phyloP scores from a whole-genome alignment of 2,888 invertebrate genomes.

The Philhelius pedissequus region DNA sequence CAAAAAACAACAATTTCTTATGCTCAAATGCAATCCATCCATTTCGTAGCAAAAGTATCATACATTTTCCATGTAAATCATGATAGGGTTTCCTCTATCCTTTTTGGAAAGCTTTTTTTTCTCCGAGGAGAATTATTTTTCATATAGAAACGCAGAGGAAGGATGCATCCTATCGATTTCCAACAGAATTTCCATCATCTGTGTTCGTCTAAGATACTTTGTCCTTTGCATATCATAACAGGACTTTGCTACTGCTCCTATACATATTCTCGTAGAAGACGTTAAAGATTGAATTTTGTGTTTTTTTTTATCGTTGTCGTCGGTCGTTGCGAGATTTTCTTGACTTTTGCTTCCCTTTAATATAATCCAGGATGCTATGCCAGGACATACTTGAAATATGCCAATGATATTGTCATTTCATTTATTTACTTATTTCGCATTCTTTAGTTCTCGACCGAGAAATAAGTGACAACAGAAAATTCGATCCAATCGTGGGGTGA shows the following conservation, averaged over 20 bases:
- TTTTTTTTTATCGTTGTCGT: not conserved
- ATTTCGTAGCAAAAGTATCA: conserved; percentile 60
- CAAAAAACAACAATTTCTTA: not conserved
- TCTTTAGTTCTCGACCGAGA: conserved; percentile 61
- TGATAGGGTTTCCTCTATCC: conserved; percentile 40
- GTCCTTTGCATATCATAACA: conserved; percentile 57
- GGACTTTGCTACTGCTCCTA: conserved; percentile 5
- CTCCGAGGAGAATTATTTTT: conserved; percentile 1
- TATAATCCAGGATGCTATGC: conserved; percentile 56
- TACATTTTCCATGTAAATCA: conserved; percentile 67
- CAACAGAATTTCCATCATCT: conserved; percentile 30
- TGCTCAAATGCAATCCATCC: conserved; percentile 42
- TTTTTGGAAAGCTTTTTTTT: conserved; percentile 7
- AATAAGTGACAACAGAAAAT: conserved; percentile 62
- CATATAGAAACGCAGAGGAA: not conserved
- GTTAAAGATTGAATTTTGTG: not conserved
- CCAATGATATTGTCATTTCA: conserved; percentile 68
- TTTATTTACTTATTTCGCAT: conserved; percentile 65
- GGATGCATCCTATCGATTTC: conserved; percentile 55
- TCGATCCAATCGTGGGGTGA: not conserved
- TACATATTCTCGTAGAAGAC: not conserved
- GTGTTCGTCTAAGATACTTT: not conserved
- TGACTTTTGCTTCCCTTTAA: conserved; percentile 38
- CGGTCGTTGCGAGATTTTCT: not conserved
- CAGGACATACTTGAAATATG: conserved; percentile 65